Conservation (phyloP, 2,113 vertebrate genomes). For the Rhabdomys dilectus region DNA sequence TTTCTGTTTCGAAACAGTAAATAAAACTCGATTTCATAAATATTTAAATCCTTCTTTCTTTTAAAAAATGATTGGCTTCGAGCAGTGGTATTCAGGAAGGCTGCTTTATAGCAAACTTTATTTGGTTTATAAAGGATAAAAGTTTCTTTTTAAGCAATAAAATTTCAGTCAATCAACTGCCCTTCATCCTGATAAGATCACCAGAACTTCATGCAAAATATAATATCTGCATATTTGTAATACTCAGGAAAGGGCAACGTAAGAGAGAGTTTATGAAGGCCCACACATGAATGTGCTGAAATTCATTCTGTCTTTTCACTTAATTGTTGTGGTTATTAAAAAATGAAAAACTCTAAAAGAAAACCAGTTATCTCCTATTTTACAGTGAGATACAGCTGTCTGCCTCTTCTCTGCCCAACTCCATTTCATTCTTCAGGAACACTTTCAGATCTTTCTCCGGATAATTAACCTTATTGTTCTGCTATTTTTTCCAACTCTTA, state of each 20-base stretch:
- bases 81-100: constrained; percentile 33
- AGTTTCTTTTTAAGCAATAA: constrained; percentile 55
- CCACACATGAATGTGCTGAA: constrained; percentile 1
- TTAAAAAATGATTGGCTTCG: constrained; percentile 57
- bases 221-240: constrained; percentile 10
- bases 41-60: constrained; percentile 72
- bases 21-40: constrained; percentile 68
- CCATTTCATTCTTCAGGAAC: neutral
- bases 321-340: constrained; percentile 34
- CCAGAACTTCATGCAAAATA: neutral
- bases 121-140: constrained; percentile 63
- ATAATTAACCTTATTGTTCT: neutral
- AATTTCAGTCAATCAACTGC: constrained; percentile 64
- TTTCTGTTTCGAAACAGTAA: constrained; percentile 65
- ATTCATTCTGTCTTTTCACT: neutral
- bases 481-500: neutral
- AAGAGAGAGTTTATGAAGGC: neutral
- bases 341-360: neutral
- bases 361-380: constrained; percentile 7
- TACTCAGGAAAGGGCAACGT: constrained; percentile 3
- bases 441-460: neutral
- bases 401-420: neutral
- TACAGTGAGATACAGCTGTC: neutral
- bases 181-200: constrained; percentile 22
- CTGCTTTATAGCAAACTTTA: constrained; percentile 20